Evolutionary conservation across 1,140 invertebrate species (phyloP), one percentile per base, ranked within the genome.

Genomic region (Drosophila repletoides): DNA sequence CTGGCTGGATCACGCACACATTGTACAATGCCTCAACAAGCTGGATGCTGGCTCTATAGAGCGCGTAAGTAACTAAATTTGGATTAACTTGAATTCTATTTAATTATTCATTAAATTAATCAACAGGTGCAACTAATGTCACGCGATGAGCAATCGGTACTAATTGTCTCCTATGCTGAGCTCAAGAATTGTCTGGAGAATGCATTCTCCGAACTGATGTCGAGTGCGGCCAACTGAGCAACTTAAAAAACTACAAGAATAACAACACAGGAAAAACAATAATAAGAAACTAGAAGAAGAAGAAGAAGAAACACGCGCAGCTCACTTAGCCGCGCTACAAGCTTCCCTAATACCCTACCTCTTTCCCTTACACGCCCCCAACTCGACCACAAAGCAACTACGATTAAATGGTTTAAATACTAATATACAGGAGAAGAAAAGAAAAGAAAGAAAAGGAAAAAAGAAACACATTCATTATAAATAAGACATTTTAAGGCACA

Each of bases 1-100:
- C 5, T 99, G 97, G 97, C 90, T 99, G 29, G 98, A 99, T 92
- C 94, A 98, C 92, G 95, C 97, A 36, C 98, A 99, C 90, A 94
- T 99, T 60, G 94, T 98, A 10, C 94, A 96, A 84, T 97, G 95
- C 91, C 93, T 99, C 45, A 99, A 99, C 91, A 98, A 99, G 91
- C 93, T 99, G 53, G 96, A 97, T 88, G 94, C 95, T 63, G 98
- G 98, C 33, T 94, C 95, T 22, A 92, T 94, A 10, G 97, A 97
- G 88, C 98, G 95, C 93, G 95, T 96, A 91, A 90, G 76, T 80
- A 19, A 3, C 7, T 4, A 17, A 36, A 6, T 15, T 15, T 17
- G 6, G 12, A 36, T 36, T 36, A 40, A 40, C 21, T n/a, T 21
- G 12, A 17, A n/a, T 45, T 48, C 0, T 40, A 5, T 31, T 3